Evolutionary conservation across 2,888 invertebrate genomes (phyloP).

Genomic region (Drosophila lacicola): DNA sequence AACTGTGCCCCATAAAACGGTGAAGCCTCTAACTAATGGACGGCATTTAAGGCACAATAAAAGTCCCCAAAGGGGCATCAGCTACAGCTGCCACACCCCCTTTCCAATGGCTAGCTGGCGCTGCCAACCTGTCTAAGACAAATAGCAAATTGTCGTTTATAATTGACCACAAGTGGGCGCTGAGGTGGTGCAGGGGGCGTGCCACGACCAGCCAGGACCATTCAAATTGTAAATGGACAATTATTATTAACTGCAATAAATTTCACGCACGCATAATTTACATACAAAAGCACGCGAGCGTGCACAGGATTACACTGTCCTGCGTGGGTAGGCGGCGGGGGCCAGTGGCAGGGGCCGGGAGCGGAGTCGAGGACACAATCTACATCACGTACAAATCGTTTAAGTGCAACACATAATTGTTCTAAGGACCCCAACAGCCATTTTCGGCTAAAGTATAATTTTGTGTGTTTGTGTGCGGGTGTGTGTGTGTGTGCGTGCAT

Average conservation of each 20-base stretch:
- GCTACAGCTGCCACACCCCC: neutral
- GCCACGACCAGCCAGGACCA: constrained; percentile 37
- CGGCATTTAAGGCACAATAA: constrained; percentile 68
- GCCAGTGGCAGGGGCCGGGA: neutral
- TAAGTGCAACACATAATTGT: constrained; percentile 80
- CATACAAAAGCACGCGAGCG: constrained; percentile 67
- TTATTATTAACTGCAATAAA: constrained; percentile 82
- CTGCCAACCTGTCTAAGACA: constrained; percentile 65
- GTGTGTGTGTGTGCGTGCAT: constrained; percentile 1
- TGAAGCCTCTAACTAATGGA: constrained; percentile 57
- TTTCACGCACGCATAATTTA: constrained; percentile 80
- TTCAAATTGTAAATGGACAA: constrained; percentile 75
- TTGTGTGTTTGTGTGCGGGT: constrained; percentile 8
- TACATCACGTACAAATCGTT: constrained; percentile 76
- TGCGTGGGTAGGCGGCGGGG: too few species aligned
- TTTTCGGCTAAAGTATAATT: constrained; percentile 57
- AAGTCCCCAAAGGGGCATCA: constrained; percentile 50
- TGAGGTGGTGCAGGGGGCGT: neutral
- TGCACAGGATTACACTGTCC: constrained; percentile 23
- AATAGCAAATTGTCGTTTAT: constrained; percentile 75
- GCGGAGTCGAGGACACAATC: constrained; percentile 23
- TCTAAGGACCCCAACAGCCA: constrained; percentile 51
- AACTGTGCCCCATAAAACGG: constrained; percentile 39
- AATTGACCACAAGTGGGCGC: constrained; percentile 69
- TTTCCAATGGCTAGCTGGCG: constrained; percentile 5